phyloP scores from a whole-genome alignment of 1,140 invertebrate genomes.

The Drosophila sp. region DNA sequence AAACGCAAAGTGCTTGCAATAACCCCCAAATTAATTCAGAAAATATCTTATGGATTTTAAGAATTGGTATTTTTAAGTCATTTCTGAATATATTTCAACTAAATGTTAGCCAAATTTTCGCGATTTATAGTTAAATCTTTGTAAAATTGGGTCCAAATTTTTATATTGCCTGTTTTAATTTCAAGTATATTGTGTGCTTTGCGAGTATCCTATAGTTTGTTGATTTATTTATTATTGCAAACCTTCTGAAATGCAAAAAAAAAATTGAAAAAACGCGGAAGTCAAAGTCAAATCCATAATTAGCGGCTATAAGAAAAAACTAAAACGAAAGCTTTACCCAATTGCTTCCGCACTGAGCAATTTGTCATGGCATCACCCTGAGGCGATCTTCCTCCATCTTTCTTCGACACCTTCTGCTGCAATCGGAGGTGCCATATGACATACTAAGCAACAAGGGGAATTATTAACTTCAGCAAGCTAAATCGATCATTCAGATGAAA shows the following conservation, averaged over 20 bases:
- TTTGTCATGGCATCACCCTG: slow-evolving; percentile 75
- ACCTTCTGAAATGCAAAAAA: slow-evolving; percentile 30
- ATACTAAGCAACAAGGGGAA: slow-evolving; percentile 58
- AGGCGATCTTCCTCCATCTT: slow-evolving; percentile 15
- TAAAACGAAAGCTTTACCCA: slow-evolving; percentile 35
- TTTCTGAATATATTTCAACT: too few relatives aligned
- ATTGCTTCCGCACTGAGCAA: slow-evolving; percentile 71
- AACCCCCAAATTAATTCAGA: too few relatives aligned
- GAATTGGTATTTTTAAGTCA: too few relatives aligned
- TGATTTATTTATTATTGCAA: neutral
- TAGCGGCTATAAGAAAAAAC: slow-evolving; percentile 49
- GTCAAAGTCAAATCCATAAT: slow-evolving; percentile 76
- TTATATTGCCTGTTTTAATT: too few relatives aligned
- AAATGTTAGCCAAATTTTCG: too few relatives aligned
- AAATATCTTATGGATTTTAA: too few relatives aligned
- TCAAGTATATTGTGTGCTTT: too few relatives aligned
- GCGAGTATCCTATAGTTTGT: neutral
- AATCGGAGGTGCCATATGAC: slow-evolving; percentile 48
- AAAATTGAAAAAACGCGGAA: slow-evolving; percentile 54
- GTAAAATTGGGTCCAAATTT: too few relatives aligned
- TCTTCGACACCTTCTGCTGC: slow-evolving; percentile 1
- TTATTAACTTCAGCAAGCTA: slow-evolving; percentile 50
- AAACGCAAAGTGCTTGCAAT: too few relatives aligned
- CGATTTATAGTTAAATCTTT: too few relatives aligned
- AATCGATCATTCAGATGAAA: slow-evolving; percentile 72